phyloP scores from a whole-genome alignment of 2,113 vertebrate species.

The Clinocottus analis region DNA sequence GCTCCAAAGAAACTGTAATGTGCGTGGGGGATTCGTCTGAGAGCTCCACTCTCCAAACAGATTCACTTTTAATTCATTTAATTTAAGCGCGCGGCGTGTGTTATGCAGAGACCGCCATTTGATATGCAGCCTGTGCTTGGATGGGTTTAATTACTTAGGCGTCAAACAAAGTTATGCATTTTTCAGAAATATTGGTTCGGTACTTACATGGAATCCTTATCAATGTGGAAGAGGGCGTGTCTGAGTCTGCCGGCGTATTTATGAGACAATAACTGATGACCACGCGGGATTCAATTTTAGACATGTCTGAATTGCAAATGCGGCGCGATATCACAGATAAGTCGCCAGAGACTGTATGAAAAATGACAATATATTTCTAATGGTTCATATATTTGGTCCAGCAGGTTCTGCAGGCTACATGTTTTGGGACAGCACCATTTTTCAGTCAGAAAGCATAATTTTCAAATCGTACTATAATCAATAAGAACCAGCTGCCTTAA shows the following conservation, averaged over 20 bases:
- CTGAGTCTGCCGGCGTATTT: neutral
- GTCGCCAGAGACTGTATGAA: neutral
- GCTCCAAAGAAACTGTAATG: constrained; percentile 1
- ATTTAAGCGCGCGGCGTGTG: constrained; percentile 45
- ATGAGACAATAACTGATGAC: constrained; percentile 14
- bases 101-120: constrained; percentile 38
- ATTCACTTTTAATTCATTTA: constrained; percentile 68
- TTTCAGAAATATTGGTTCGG: constrained; percentile 46
- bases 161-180: constrained; percentile 58
- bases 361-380: neutral
- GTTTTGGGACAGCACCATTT: no score
- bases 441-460: neutral
- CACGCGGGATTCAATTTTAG: constrained; percentile 12
- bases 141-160: constrained; percentile 67
- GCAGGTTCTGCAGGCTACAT: neutral
- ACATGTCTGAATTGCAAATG: neutral
- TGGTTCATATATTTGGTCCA: neutral
- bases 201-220: constrained; percentile 31
- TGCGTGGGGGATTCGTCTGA: constrained; percentile 34
- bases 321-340: neutral
- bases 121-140: constrained; percentile 60
- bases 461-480: neutral
- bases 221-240: constrained; percentile 12
- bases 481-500: neutral
- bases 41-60: constrained; percentile 45